These are phyloP conservation scores for Parambassis ranga DNA, from an alignment of 2,797 vertebrate genomes.

Conservation along the genomic window DNA sequence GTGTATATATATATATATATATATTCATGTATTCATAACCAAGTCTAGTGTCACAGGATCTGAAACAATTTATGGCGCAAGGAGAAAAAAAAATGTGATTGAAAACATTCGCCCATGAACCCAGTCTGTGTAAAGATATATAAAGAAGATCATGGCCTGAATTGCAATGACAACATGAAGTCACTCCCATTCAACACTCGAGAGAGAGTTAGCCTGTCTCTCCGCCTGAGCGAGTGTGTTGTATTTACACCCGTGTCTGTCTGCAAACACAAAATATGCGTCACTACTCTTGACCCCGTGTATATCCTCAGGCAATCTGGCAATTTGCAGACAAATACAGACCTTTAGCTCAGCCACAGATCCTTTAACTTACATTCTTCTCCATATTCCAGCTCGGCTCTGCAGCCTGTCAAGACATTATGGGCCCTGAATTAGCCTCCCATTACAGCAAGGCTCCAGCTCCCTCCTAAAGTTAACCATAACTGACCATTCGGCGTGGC, in stretches of 20 bases:
- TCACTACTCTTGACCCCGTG: constrained; percentile 49
- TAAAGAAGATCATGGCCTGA: constrained; percentile 66
- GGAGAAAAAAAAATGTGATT: constrained; percentile 43
- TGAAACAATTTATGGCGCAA: constrained; percentile 68
- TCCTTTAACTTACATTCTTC: constrained; percentile 27
- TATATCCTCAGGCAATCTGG: constrained; percentile 56
- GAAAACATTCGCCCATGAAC: constrained; percentile 65
- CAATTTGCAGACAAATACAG: constrained; percentile 55
- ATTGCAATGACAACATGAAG: constrained; percentile 61
- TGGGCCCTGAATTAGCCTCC: constrained; percentile 62
- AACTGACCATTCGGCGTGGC: constrained; percentile 72
- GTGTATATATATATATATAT: constrained; percentile 29
- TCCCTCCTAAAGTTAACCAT: constrained; percentile 66
- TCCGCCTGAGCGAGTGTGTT: constrained; percentile 7
- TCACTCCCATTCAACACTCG: constrained; percentile 27
- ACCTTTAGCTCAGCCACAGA: constrained; percentile 34
- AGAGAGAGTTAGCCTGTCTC: constrained; percentile 31
- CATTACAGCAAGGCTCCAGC: constrained; percentile 57
- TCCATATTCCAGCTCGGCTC: constrained; percentile 49
- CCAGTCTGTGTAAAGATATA: constrained; percentile 54
- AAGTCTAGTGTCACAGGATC: constrained; percentile 62
- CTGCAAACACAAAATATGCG: constrained; percentile 20
- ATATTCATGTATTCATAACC: constrained; percentile 76
- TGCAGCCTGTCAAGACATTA: constrained; percentile 44
- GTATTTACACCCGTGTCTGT: constrained; percentile 34